Percentiles rank a stretch among this genome's conserved stretches.
Conservation (phyloP, 1,140 invertebrate genomes). For the Orchestia grillus region DNA sequence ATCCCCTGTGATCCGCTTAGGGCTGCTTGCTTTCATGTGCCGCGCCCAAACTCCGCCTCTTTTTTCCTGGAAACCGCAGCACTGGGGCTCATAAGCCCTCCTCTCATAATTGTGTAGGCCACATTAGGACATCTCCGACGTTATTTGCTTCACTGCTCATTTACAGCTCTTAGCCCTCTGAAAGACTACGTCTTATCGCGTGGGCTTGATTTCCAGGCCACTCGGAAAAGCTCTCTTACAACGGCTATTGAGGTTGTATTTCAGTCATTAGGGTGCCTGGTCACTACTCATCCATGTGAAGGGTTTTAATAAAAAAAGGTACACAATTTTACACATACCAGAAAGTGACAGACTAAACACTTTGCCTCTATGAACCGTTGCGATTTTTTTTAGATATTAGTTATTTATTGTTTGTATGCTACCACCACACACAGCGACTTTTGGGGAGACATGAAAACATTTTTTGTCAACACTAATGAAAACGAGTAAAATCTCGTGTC, state of each 20-base stretch:
- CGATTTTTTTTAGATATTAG: no score
- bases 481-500: no score
- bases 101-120: not conserved
- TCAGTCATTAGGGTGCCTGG: not conserved
- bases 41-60: not conserved
- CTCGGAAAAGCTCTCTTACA: not conserved
- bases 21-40: slow-evolving; percentile 10
- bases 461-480: no score
- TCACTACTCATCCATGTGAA: no score
- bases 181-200: not conserved
- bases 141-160: not conserved
- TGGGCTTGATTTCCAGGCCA: not conserved
- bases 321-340: no score
- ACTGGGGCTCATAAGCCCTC: not conserved
- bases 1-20: slow-evolving; percentile 14
- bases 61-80: not conserved
- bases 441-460: no score
- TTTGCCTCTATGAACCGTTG: no score
- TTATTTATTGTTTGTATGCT: no score
- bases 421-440: no score
- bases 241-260: not conserved
- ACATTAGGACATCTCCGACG: not conserved
- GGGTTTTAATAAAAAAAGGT: no score
- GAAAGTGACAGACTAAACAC: no score
- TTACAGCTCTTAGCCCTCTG: not conserved